Percentiles rank a stretch among this genome's conserved stretches.
Evolutionary conservation across 2,797 vertebrate species (phyloP).

Genomic region (Hozukius guyotensis): DNA sequence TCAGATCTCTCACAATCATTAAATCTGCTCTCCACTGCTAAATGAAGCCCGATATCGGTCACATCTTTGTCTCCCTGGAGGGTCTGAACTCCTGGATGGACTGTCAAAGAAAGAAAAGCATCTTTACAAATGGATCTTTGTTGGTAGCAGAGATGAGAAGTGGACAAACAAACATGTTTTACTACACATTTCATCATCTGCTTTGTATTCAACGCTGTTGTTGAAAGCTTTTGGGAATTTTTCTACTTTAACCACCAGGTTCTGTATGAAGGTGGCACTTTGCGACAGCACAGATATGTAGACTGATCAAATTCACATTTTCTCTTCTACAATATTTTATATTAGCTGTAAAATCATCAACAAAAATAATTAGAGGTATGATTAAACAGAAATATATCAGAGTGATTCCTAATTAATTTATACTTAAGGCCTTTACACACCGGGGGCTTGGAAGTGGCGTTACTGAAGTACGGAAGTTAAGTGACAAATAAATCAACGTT

Average conservation of each 20-base stretch:
- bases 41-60: conserved; percentile 13
- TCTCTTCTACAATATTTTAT: neutral
- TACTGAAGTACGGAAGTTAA: too few relatives aligned
- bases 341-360: neutral
- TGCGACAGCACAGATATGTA: neutral
- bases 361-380: neutral
- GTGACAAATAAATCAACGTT: too few relatives aligned
- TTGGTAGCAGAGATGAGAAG: conserved; percentile 21
- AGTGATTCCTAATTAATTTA: neutral
- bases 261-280: conserved; percentile 17
- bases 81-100: conserved; percentile 42
- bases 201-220: conserved; percentile 41
- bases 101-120: conserved; percentile 30
- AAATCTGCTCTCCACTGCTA: conserved; percentile 14
- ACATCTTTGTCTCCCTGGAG: conserved; percentile 34
- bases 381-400: neutral
- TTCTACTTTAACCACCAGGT: conserved; percentile 17
- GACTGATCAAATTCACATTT: conserved; percentile 1
- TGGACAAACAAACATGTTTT: conserved; percentile 48
- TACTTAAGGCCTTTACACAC: too few relatives aligned
- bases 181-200: conserved; percentile 51
- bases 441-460: too few relatives aligned
- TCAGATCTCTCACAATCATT: conserved; percentile 45
- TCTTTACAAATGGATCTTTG: conserved; percentile 48
- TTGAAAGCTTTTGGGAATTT: conserved; percentile 36